Evolutionary conservation across 2,797 vertebrate genomes (phyloP).

Genomic region (Phaenicophaeus curvirostris): DNA sequence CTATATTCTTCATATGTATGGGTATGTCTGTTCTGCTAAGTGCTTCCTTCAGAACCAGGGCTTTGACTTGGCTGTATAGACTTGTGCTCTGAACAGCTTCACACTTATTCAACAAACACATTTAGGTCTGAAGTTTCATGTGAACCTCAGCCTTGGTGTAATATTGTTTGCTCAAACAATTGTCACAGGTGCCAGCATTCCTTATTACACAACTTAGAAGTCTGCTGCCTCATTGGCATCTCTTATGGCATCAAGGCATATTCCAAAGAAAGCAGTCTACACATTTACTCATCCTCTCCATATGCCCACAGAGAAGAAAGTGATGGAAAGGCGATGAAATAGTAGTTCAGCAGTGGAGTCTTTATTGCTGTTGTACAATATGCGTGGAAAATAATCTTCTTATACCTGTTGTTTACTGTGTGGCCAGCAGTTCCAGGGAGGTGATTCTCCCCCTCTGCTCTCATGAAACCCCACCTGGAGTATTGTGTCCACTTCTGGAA

Average conservation of each 20-base stretch:
- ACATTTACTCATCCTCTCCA: not conserved
- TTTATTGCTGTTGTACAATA: not conserved
- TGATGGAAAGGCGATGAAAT: not conserved
- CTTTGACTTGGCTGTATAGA: not conserved
- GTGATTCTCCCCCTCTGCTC: too few species aligned
- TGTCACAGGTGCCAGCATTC: not conserved
- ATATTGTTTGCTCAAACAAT: not conserved
- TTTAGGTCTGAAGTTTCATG: not conserved
- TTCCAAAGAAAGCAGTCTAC: not conserved
- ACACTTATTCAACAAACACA: not conserved
- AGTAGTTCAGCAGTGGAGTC: not conserved
- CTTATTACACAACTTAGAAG: not conserved
- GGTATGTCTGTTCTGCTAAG: not conserved
- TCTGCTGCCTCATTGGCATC: not conserved
- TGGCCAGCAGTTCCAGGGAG: not conserved
- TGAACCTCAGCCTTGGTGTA: not conserved
- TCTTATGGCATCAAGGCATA: not conserved
- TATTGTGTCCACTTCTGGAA: too few species aligned
- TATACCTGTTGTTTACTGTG: not conserved
- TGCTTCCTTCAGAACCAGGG: not conserved
- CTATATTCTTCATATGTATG: not conserved
- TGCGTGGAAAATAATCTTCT: not conserved
- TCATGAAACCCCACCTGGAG: too few species aligned
- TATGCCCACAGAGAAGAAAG: not conserved
- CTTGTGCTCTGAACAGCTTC: not conserved